Conservation (phyloP, 1,140 invertebrate species). For the Tetramorium parvispinum region DNA sequence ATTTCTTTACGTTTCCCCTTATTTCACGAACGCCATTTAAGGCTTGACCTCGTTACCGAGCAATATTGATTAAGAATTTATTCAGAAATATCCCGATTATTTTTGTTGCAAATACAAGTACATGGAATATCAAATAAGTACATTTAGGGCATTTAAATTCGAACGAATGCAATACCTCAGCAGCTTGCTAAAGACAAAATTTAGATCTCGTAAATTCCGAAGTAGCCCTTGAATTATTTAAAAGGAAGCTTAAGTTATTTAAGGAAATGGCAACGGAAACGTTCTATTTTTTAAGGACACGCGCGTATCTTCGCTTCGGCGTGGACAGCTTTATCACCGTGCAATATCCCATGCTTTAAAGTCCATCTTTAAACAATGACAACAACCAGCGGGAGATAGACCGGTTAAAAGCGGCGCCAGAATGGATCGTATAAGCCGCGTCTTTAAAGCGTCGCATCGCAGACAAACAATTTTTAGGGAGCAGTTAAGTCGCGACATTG, state of each 20-base stretch:
- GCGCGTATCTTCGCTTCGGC: neutral
- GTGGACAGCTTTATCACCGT: slow-evolving; percentile 32
- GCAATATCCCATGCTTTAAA: slow-evolving; percentile 63
- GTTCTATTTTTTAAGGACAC: neutral
- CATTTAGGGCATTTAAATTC: neutral
- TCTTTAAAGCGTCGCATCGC: slow-evolving; percentile 70
- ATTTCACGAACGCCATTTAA: slow-evolving; percentile 23
- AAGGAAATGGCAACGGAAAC: neutral
- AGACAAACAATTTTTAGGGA: slow-evolving; percentile 83
- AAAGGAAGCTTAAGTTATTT: neutral
- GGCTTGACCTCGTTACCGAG: slow-evolving; percentile 21
- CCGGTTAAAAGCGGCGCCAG: slow-evolving; percentile 50
- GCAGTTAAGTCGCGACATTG: slow-evolving; percentile 76
- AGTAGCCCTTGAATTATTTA: neutral
- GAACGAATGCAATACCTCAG: neutral
- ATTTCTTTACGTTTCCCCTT: neutral
- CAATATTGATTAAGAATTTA: slow-evolving; percentile 19
- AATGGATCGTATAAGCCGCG: slow-evolving; percentile 66
- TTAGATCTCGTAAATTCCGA: neutral
- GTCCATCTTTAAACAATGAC: slow-evolving; percentile 62
- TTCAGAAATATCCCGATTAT: neutral
- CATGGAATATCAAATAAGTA: neutral
- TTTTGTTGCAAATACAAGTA: slow-evolving; percentile 5
- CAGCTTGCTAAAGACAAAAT: slow-evolving; percentile 2
- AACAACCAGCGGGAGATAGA: slow-evolving; percentile 35